These are phyloP conservation scores for Trypoxylus dichotomus DNA, from an alignment of 1,140 invertebrate species.

Conservation along the genomic window DNA sequence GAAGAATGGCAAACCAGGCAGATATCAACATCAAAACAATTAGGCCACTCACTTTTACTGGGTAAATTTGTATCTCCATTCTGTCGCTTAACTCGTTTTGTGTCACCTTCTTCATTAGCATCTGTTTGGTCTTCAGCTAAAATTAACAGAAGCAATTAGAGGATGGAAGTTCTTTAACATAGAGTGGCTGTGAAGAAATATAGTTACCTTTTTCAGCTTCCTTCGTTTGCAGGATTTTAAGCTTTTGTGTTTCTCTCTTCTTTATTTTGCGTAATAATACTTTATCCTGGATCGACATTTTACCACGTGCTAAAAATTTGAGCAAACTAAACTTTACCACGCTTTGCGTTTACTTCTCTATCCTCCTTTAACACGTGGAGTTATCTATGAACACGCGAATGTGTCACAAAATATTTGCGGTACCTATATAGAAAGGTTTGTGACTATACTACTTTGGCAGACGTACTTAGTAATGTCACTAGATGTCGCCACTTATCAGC, in stretches of 20 bases:
- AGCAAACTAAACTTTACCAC: too few relatives aligned
- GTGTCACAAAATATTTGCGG: too few relatives aligned
- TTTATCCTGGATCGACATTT: constrained; percentile 75
- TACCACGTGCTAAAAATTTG: too few relatives aligned
- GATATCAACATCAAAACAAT: background rate
- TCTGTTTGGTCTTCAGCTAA: background rate
- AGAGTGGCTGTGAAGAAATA: background rate
- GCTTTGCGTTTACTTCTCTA: too few relatives aligned
- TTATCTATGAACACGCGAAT: too few relatives aligned
- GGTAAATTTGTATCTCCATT: background rate
- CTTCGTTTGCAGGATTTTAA: constrained; percentile 62
- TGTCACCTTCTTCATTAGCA: background rate
- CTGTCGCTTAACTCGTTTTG: background rate
- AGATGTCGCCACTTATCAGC: too few relatives aligned
- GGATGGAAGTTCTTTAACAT: background rate
- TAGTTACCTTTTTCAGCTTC: constrained; percentile 50
- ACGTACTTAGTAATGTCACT: too few relatives aligned
- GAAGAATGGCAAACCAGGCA: background rate
- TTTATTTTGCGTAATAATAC: constrained; percentile 77
- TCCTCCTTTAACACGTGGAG: too few relatives aligned
- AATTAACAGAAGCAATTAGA: background rate
- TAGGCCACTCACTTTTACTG: background rate
- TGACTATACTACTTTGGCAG: too few relatives aligned
- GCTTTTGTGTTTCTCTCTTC: constrained; percentile 72
- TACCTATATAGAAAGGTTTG: too few relatives aligned